phyloP scores from a whole-genome alignment of 2,888 invertebrate species.

The Seira ritae region DNA sequence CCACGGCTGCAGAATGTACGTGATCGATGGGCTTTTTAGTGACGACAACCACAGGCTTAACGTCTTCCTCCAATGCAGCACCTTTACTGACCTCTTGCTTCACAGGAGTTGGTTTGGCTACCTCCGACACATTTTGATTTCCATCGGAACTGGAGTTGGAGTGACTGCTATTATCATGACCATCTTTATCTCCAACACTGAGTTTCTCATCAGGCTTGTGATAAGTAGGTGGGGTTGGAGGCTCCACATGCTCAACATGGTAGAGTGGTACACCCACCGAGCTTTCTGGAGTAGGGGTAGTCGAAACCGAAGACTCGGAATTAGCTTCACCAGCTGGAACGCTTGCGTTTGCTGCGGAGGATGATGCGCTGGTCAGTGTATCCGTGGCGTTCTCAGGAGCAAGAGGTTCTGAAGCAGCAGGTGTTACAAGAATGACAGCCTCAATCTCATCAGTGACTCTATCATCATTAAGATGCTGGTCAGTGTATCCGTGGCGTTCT shows the following conservation, averaged over 20 bases:
- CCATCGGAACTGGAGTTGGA: too few species aligned
- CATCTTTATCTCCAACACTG: slow-evolving; percentile 28
- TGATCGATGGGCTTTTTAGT: slow-evolving; percentile 19
- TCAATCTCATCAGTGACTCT: slow-evolving; percentile 53
- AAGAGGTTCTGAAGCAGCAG: slow-evolving; percentile 62
- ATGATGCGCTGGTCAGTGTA: slow-evolving; percentile 21
- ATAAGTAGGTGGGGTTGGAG: slow-evolving; percentile 71
- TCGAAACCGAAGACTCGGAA: neutral
- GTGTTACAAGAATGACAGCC: slow-evolving; percentile 54
- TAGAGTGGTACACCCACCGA: slow-evolving; percentile 72
- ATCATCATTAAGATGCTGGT: slow-evolving; percentile 47
- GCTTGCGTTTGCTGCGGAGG: neutral
- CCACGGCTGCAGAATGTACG: slow-evolving; percentile 31
- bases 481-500: slow-evolving; percentile 59
- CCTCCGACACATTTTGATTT: slow-evolving; percentile 21
- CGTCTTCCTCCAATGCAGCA: slow-evolving; percentile 21
- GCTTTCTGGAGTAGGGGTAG: slow-evolving; percentile 55
- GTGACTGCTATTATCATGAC: slow-evolving; percentile 38
- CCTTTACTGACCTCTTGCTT: slow-evolving; percentile 1
- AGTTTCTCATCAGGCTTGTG: slow-evolving; percentile 70
- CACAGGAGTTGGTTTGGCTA: neutral
- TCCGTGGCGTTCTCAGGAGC: slow-evolving; percentile 60
- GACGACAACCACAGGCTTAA: neutral
- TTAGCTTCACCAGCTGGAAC: neutral
- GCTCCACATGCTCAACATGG: slow-evolving; percentile 72